Percentiles rank a stretch among this genome's conserved stretches.
phyloP scores from a whole-genome alignment of 2,113 vertebrate genomes.

The Tragelaphus strepsiceros region DNA sequence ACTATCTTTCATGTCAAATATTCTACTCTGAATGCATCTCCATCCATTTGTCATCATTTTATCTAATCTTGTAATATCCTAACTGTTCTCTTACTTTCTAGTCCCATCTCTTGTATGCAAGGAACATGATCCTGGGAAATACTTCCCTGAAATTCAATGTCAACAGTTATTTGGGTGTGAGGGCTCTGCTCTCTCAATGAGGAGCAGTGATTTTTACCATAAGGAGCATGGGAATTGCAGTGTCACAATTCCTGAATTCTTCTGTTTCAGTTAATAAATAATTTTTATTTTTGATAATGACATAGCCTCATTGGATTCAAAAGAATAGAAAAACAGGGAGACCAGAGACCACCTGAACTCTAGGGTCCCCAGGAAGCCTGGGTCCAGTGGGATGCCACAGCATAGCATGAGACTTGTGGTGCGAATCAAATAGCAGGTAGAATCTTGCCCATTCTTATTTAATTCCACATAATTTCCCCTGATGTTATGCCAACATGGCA shows the following conservation, averaged over 20 bases:
- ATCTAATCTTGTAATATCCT: neutral
- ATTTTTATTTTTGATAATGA: neutral
- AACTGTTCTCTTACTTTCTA: neutral
- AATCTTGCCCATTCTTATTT: neutral
- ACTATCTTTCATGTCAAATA: neutral
- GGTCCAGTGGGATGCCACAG: accelerated
- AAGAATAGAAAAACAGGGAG: neutral
- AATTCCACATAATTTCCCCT: neutral
- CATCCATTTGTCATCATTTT: neutral
- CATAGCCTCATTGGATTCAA: neutral
- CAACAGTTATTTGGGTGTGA: neutral
- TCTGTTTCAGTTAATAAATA: neutral
- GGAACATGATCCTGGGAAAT: neutral
- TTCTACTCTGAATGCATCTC: neutral
- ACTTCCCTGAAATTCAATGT: neutral
- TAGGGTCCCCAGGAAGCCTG: neutral
- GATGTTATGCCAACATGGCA: neutral
- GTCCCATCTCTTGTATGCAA: neutral
- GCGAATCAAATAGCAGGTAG: neutral
- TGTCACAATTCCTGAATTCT: neutral
- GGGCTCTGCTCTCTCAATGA: neutral
- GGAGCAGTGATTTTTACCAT: neutral
- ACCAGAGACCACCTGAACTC: neutral
- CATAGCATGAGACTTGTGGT: accelerated
- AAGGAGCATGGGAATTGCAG: neutral